phyloP scores from a whole-genome alignment of 2,888 invertebrate species.

The Melipona bicolor region DNA sequence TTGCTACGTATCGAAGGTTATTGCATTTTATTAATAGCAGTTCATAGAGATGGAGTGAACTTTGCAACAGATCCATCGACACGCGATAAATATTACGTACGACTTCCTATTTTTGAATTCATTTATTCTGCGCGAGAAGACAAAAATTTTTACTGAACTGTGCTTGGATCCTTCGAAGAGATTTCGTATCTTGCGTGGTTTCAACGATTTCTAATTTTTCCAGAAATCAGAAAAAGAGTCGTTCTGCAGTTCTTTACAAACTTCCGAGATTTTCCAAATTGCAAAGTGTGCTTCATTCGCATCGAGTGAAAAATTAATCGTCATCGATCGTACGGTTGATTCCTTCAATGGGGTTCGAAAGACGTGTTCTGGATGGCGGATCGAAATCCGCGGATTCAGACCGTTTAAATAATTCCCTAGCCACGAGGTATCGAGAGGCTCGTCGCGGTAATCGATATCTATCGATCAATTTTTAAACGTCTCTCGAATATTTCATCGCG shows the following conservation, averaged over 20 bases:
- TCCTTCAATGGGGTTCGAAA: neutral
- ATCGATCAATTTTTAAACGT: conserved; percentile 23
- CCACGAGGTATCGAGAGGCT: neutral
- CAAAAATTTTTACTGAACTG: neutral
- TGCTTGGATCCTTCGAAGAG: too few relatives aligned
- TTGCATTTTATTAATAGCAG: conserved; percentile 41
- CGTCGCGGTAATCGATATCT: neutral
- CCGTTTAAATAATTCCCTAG: conserved; percentile 1
- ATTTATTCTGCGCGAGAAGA: neutral
- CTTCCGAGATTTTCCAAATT: too few relatives aligned
- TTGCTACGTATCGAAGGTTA: conserved; percentile 42
- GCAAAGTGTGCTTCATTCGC: too few relatives aligned
- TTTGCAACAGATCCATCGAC: conserved; percentile 14
- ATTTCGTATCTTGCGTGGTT: neutral
- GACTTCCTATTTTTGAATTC: neutral
- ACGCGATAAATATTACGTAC: conserved; percentile 1
- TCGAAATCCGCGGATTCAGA: neutral
- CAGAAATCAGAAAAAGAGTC: too few relatives aligned
- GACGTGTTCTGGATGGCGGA: neutral
- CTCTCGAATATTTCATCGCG: conserved; percentile 38
- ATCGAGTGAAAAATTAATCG: too few relatives aligned
- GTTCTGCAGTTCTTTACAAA: too few relatives aligned
- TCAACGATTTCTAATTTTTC: too few relatives aligned
- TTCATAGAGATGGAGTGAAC: conserved; percentile 29
- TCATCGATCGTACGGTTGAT: too few relatives aligned